Evolutionary conservation across 2,888 invertebrate species (phyloP).

Genomic region (Amiota mariae): DNA sequence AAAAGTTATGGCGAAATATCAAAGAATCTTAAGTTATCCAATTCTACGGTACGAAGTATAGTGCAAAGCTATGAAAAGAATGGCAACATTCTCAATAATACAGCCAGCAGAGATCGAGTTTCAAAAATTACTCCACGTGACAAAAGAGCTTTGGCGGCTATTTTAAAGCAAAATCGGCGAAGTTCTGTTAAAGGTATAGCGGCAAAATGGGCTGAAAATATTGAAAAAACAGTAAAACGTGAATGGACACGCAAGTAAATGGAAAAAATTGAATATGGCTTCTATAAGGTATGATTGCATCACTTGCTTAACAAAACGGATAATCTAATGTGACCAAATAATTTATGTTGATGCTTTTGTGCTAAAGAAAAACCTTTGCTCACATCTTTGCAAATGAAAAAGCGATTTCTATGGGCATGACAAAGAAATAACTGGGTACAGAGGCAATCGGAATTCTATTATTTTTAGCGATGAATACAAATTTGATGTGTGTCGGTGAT

Average conservation of each 20-base stretch:
- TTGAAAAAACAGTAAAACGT: no score
- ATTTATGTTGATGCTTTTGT: no score
- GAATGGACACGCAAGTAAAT: not conserved
- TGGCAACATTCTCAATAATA: not conserved
- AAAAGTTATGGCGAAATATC: not conserved
- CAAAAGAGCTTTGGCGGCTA: not conserved
- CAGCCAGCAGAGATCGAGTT: not conserved
- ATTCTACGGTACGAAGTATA: not conserved
- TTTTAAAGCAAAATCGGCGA: no score
- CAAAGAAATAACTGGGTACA: not conserved
- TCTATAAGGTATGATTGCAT: conserved; percentile 1
- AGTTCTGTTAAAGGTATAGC: no score
- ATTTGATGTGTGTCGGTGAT: no score
- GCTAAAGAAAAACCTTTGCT: conserved; percentile 32
- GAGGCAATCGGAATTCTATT: no score
- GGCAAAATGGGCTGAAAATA: no score
- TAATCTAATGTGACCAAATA: conserved; percentile 38
- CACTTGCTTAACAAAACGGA: conserved; percentile 27
- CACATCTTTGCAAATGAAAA: conserved; percentile 6
- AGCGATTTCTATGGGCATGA: not conserved
- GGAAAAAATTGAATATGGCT: conserved; percentile 1
- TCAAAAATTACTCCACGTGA: not conserved
- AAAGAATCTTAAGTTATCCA: not conserved
- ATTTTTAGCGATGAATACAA: no score
- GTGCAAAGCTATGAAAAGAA: not conserved